Evolutionary conservation across 1,140 invertebrate genomes (phyloP), one percentile per base, ranked within the genome.

Genomic region (Platyscapa corneri): DNA sequence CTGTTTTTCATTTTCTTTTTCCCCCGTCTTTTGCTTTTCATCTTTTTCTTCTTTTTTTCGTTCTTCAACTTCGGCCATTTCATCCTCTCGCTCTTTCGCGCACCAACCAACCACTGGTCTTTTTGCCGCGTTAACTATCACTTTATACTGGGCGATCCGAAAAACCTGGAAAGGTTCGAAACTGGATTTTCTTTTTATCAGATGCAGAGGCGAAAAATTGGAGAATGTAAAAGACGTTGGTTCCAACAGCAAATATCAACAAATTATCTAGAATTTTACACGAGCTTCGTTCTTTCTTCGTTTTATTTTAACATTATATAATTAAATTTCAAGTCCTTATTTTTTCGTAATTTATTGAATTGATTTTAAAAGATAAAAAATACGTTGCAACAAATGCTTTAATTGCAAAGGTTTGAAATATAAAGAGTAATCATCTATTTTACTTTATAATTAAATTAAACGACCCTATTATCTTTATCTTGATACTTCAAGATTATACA

Each of bases 1-100:
- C 86, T 84, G 89, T 90, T 90, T 91, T 89, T 87, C 86, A 75
- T 84, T 84, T 82, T 86, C 75, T 87, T 87, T 86, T 87, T 87
- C 80, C 82, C 70, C 76, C 64, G 80, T 87, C 82, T 87, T 84
- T 30, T 84, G 83, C 46, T 84, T 86, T 87, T 88, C 87, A 37
- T 86, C 87, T 88, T 88, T 80, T 85, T 80, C 12, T 76, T 86
- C 12, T 76, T 86, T 79, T 78, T 87, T 86, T 88, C 83, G 82
- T 86, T 86, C 70, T 85, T 85, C 67, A 64, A 80, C 77, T 85
- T 60, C 23, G 53, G 23, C 30, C 75, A 77, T 39, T 64, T 67
- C 56, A n/a, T 53, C 76, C 82, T 86, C 64, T 85, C 65, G 0
- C 34, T 74, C 5, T 64, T 37, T 39, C 34, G 56, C 72, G 53